Evolutionary conservation across 2,113 vertebrate genomes (phyloP), one percentile per base, ranked within the genome.

Genomic region (Micromys minutus): DNA sequence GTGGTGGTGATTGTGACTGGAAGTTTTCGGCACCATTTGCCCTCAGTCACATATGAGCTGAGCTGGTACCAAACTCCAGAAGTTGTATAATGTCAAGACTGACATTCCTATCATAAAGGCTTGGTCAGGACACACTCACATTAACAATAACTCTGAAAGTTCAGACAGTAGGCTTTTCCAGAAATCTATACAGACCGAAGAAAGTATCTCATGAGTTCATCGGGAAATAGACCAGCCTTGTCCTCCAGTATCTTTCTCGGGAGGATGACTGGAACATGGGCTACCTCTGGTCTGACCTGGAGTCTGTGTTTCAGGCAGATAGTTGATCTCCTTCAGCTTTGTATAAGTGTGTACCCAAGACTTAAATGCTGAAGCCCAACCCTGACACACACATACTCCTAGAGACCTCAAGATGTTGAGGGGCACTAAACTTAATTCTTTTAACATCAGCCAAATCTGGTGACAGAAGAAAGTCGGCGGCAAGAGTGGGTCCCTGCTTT

Each of bases 361-460:
- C 34, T 45, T 34, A 61, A 31, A 34, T 21, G 7, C 52, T 12
- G 24, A 0, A 34, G 50, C 3, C 12, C 11, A 11, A 5, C 5
- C 34, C 1, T 47, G 52, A 15, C 52, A 55, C 13, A 10, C 31
- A 34, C 65, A 34, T 34, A 13, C n/a, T 15, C 45, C 39, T 72
- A 29, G 21, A 69, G 10, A 22, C 24, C 57, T 47, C 57, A 29
- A 5, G 21, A 59, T 31, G 22, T 17, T 2, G 31, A 72, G 19
- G n/a, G 6, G 8, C 1, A 4, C 36, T 10, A n/a, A 11, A 31
- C 26, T 12, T 6, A 31, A 74, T 47, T 31, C 50, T 67, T n/a
- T 29, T 24, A 17, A 26, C 0, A 0, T 5, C 19, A n/a, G 76
- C 39, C 6, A 34, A 34, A 12, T 0, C 0, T 1, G 19, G n/a